These are phyloP conservation scores for Squalus acanthias DNA, from an alignment of 2,797 vertebrate species.

Conservation along the genomic window DNA sequence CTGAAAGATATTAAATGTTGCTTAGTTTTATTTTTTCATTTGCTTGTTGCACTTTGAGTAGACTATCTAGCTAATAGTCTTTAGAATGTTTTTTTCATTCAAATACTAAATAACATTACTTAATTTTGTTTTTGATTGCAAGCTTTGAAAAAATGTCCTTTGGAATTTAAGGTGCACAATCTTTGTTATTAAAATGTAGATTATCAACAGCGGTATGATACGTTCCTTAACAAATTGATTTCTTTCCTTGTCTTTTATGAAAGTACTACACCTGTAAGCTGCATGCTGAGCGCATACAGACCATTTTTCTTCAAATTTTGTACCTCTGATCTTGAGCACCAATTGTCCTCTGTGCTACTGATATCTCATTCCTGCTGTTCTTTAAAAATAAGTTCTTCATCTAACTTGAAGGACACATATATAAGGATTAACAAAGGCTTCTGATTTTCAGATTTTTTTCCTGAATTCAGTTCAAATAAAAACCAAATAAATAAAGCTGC, in stretches of 20 bases:
- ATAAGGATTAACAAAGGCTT: neutral
- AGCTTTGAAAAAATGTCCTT: neutral
- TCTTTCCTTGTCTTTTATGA: neutral
- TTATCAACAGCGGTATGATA: neutral
- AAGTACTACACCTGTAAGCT: neutral
- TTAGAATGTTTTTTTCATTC: neutral
- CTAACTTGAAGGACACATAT: neutral
- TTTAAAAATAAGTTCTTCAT: neutral
- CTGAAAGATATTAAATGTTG: constrained; percentile 71
- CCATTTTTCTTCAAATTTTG: neutral
- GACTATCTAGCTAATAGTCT: neutral
- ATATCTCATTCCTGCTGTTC: neutral
- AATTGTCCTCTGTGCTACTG: neutral
- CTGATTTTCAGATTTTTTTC: neutral
- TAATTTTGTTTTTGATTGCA: neutral
- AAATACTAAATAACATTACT: neutral
- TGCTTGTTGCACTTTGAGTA: neutral
- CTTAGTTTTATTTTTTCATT: constrained; percentile 43
- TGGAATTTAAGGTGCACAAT: neutral
- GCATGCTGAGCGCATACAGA: neutral
- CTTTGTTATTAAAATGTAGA: neutral
- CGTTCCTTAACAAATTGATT: neutral
- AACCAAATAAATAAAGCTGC: neutral
- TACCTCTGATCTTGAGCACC: neutral
- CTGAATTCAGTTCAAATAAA: neutral